Evolutionary conservation across 2,888 invertebrate genomes (phyloP), one percentile per base, ranked within the genome.

Genomic region (Rhogogaster chlorosoma): DNA sequence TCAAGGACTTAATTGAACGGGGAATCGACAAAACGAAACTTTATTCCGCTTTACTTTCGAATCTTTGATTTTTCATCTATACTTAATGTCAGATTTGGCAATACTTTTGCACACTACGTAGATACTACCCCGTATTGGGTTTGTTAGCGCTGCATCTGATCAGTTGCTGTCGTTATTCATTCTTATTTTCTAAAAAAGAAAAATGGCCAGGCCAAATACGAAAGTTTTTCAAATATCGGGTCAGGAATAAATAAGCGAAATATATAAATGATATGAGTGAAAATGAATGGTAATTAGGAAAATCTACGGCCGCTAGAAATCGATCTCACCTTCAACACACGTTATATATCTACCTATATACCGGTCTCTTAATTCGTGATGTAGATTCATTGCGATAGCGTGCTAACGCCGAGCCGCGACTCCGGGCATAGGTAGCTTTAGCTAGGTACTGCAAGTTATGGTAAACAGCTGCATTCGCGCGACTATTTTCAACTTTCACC

Each of bases 401-500:
- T 32, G 45, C 42, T 22, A 22, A 38, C 2, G n/a, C n/a, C 5
- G n/a, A 0, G n/a, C n/a, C 5, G n/a, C 18, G 26, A 10, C 12
- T 22, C 42, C 38, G 67, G 57, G 26, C 5, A n/a, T 29, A 64
- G 12, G 1, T 7, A 67, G 12, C 15, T n/a, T 18, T 42, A 42
- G 42, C 2, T 45, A 45, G 67, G 26, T 38, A n/a, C 36, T 61
- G 70, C 70, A n/a, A 36, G 53, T 77, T 61, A 78, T 57, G 78
- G 61, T 78, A 57, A 78, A 78, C 57, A 78, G 78, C 36, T 45
- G 45, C 18, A 78, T 57, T 67, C 78, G 36, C 78, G 78, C 78
- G 57, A 78, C 78, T 57, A 78, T 78, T 78, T 78, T 57, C 36
- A 78, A 78, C 78, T 78, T 78, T 78, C 78, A 78, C 78, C 78